These are phyloP conservation scores for Procavia capensis DNA, from an alignment of 2,113 vertebrate species.

Conservation along the genomic window DNA sequence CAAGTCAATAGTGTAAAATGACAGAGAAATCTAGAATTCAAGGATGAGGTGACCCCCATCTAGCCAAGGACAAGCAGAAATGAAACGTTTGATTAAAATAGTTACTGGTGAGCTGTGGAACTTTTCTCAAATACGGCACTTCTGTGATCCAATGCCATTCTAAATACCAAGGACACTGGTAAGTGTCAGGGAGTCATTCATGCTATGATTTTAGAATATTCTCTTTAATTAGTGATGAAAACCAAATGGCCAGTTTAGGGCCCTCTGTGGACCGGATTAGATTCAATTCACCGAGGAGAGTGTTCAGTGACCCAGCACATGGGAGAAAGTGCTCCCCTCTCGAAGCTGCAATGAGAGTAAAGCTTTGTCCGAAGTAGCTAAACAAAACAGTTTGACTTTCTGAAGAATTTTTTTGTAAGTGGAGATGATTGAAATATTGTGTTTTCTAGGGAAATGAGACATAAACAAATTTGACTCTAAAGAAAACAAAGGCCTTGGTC, in stretches of 20 bases:
- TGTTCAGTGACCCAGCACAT: background rate
- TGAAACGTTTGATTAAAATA: background rate
- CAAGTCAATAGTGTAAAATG: background rate
- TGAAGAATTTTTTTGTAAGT: conserved; percentile 51
- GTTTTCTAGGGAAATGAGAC: conserved; percentile 31
- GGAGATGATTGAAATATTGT: background rate
- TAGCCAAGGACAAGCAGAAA: background rate
- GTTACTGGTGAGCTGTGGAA: background rate
- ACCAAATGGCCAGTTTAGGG: background rate
- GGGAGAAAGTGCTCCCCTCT: background rate
- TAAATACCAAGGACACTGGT: conserved; percentile 26
- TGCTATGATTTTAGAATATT: conserved; percentile 26
- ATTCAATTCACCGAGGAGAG: background rate
- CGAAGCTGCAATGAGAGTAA: background rate
- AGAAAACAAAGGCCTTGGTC: conserved; percentile 13
- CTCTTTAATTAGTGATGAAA: conserved; percentile 66
- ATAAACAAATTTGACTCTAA: conserved; percentile 16
- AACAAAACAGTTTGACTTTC: conserved; percentile 12
- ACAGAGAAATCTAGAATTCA: conserved; percentile 21
- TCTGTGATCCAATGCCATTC: background rate
- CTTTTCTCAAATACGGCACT: conserved; percentile 30
- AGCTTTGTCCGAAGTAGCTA: background rate
- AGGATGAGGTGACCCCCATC: background rate
- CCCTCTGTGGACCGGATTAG: background rate
- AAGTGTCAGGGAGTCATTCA: conserved; percentile 50